phyloP scores from a whole-genome alignment of 92 coral and sea anemone genomes.

The Porites divaricata region DNA sequence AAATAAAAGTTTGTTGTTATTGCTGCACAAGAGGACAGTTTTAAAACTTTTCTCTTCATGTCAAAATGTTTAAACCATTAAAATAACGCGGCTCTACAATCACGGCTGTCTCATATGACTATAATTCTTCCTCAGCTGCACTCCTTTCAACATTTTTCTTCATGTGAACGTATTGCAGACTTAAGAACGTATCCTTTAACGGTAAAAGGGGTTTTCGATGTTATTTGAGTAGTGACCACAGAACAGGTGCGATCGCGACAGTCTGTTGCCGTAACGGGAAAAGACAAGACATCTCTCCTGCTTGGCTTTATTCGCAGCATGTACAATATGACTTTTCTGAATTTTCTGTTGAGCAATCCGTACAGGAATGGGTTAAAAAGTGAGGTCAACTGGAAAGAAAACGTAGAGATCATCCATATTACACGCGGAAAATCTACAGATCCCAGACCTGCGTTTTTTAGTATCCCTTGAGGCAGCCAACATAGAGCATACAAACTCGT shows the following conservation, averaged over 20 bases:
- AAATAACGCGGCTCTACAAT: too few species aligned
- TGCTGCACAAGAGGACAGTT: too few species aligned
- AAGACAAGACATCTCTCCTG: neutral
- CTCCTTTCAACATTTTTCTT: too few species aligned
- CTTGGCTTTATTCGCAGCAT: neutral
- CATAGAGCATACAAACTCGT: constrained; percentile 14
- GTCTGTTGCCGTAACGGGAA: neutral
- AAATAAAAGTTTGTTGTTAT: too few species aligned
- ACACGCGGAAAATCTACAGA: constrained; percentile 4
- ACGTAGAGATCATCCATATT: constrained; percentile 26
- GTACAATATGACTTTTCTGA: neutral
- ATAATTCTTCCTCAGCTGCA: too few species aligned
- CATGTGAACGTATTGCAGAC: too few species aligned
- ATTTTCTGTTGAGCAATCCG: constrained; percentile 36
- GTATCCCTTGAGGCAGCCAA: constrained; percentile 35
- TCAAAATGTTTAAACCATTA: too few species aligned
- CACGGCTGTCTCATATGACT: too few species aligned
- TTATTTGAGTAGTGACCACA: neutral
- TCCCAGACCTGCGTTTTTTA: constrained; percentile 7
- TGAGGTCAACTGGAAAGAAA: constrained; percentile 15
- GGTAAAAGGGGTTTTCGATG: neutral
- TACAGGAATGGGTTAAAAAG: constrained; percentile 21
- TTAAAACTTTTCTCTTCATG: too few species aligned
- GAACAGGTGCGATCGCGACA: neutral
- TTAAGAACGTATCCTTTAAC: neutral